Base-by-base conservation (phyloP, 2,797 vertebrate species). In the Channa striata region DNA sequence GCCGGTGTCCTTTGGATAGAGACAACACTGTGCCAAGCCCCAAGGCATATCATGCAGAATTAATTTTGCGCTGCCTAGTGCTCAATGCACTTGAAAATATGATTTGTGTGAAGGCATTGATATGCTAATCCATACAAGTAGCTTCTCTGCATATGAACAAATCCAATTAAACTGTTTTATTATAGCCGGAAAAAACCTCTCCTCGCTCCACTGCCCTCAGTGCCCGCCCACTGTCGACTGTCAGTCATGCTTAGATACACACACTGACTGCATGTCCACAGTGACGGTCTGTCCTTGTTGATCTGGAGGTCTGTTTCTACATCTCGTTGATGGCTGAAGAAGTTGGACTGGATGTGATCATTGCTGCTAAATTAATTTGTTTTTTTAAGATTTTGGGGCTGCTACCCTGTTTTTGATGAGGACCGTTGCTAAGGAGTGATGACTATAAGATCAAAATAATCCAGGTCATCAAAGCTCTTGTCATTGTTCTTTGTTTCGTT, bases 81-180 rank as follows among this genome's bases (percentile, higher is more conserved):
- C 89, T 94, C 93, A 94, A 89, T 94, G 89, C 94, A 90, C 93
- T 94, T 92, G 92, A 94, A 95, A 94, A 95, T 92, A 91, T 58
- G 92, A 94, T 95, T 94, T 94, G 92, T 95, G 91, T 91, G 91
- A 92, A 93, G 90, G 92, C 92, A 94, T 94, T 95, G 93, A 94
- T 93, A 94, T 95, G 94, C 93, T 95, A 94, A 95, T 95, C 90
- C 91, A 91, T 91, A 94, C 93, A 95, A 94, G 91, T 85, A 81
- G 83, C 92, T 93, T 83, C 77, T 80, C 81, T 89, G 90, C 93
- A 92, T 92, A 88, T 77, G 93, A 94, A 94, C 93, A 95, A 94
- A 95, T 95, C 93, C 94, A 95, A 95, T 95, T 94, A 93, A 94
- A 93, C 83, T 87, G 88, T 93, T 94, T 93, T 93, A 95, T 94